Evolutionary conservation across 2,113 vertebrate genomes (phyloP).

Genomic region (Colossoma macropomum): DNA sequence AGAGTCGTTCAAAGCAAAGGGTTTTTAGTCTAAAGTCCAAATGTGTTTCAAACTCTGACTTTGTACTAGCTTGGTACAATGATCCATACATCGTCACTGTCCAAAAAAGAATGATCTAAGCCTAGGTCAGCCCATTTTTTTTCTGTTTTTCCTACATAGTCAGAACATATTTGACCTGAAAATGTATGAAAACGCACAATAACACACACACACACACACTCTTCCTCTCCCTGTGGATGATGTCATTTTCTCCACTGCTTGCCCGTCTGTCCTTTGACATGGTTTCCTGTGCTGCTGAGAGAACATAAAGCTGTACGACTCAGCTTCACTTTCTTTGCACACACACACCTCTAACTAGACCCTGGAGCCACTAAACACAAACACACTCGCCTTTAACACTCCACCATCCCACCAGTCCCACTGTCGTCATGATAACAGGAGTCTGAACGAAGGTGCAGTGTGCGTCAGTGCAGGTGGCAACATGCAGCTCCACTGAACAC

Average conservation of each 20-base stretch:
- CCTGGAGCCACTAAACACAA: background rate
- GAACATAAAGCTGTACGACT: background rate
- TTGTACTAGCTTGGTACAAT: too few species aligned
- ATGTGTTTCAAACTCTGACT: too few species aligned
- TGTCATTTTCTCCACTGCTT: slow-evolving; percentile 34
- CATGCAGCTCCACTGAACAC: background rate
- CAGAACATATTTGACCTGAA: too few species aligned
- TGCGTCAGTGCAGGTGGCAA: slow-evolving; percentile 4
- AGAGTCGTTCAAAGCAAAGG: too few species aligned
- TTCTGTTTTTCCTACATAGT: too few species aligned
- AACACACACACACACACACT: slow-evolving; percentile 6
- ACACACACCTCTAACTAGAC: background rate
- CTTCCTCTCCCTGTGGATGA: slow-evolving; percentile 38
- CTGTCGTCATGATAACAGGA: background rate
- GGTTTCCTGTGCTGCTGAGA: slow-evolving; percentile 46
- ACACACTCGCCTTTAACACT: slow-evolving; percentile 5
- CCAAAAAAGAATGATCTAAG: too few species aligned
- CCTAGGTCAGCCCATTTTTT: too few species aligned
- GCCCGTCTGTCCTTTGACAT: slow-evolving; percentile 43
- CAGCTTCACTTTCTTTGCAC: slow-evolving; percentile 21
- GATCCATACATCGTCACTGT: too few species aligned
- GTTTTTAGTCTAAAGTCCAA: too few species aligned
- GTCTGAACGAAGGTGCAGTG: background rate
- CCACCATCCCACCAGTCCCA: background rate
- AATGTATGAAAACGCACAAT: slow-evolving; percentile 15